Percentiles rank a stretch among this genome's conserved stretches.
These are phyloP conservation scores for Zosterops pallidus DNA, from an alignment of 2,113 vertebrate species.

Conservation along the genomic window DNA sequence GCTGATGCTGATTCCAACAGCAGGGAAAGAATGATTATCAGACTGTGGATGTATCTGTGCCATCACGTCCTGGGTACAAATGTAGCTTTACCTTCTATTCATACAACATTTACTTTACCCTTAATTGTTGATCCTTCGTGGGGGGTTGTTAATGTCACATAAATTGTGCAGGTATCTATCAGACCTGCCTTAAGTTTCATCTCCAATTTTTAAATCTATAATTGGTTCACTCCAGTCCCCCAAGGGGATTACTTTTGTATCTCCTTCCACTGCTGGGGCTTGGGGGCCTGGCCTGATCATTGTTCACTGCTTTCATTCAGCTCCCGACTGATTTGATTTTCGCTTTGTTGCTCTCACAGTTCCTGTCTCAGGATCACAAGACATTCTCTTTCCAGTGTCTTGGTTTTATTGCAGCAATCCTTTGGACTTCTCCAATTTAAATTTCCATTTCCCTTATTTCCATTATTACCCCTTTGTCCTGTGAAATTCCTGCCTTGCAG, in stretches of 20 bases:
- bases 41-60: background rate
- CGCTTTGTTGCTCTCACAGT: background rate
- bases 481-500: background rate
- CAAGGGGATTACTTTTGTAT: background rate
- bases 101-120: background rate
- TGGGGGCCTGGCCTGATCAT: background rate
- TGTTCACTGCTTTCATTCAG: background rate
- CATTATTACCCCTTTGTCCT: background rate
- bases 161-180: background rate
- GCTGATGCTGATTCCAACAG: background rate
- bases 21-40: background rate
- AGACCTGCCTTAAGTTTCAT: background rate
- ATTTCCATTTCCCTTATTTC: background rate
- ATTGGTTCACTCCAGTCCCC: background rate
- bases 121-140: background rate
- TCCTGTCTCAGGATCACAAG: background rate
- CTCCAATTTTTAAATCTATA: background rate
- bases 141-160: background rate
- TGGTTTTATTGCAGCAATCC: background rate
- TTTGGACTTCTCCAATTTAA: background rate
- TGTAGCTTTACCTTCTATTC: background rate
- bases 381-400: background rate
- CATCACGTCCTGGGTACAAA: background rate
- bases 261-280: background rate
- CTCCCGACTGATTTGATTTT: background rate